phyloP scores from a whole-genome alignment of 2,113 vertebrate species.

The Promerops cafer region DNA sequence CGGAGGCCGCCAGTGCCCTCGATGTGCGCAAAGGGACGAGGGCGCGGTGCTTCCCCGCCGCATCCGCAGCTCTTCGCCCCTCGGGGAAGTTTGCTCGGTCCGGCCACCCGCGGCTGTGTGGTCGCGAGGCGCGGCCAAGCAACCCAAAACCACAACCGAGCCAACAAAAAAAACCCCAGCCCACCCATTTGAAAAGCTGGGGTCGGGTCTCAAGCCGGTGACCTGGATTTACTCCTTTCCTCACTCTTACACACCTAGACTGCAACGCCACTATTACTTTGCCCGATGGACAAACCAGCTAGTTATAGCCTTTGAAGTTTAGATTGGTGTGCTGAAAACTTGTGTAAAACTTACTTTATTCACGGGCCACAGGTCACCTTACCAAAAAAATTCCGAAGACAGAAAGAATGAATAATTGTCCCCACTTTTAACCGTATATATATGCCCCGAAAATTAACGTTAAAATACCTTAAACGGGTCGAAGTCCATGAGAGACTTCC shows the following conservation, averaged over 20 bases:
- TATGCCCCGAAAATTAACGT: neutral
- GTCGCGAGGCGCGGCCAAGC: neutral
- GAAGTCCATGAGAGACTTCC: neutral
- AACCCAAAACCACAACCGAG: neutral
- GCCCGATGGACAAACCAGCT: neutral
- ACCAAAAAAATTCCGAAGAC: neutral
- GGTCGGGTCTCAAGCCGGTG: neutral
- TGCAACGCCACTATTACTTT: neutral
- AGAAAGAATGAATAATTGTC: neutral
- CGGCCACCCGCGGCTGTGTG: neutral
- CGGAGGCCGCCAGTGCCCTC: neutral
- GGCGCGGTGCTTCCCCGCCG: neutral
- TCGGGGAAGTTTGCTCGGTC: neutral
- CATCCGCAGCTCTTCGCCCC: neutral
- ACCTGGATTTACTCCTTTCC: neutral
- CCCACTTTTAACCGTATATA: neutral
- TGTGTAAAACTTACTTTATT: neutral
- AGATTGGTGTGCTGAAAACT: neutral
- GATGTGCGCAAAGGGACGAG: neutral
- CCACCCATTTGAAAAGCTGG: neutral
- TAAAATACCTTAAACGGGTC: neutral
- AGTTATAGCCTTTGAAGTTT: neutral
- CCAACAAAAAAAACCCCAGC: no score
- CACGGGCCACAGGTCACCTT: neutral
- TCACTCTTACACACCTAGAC: rapidly evolving